Base-by-base conservation (phyloP, 1,140 invertebrate genomes). In the Amyelois transitella region DNA sequence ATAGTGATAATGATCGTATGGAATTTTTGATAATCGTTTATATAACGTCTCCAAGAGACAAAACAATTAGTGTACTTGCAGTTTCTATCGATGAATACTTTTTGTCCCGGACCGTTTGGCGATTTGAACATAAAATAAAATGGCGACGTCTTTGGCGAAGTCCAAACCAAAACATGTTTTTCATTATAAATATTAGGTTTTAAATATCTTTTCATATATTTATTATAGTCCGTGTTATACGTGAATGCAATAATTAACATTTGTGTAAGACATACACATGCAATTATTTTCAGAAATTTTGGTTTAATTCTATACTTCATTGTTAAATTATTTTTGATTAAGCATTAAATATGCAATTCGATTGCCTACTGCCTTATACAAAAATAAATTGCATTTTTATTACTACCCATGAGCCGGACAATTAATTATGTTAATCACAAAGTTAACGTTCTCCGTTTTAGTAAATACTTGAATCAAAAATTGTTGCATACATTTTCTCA, bases 81-180 rank as follows among this genome's bases (percentile, higher is more conserved):
- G 6, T 72, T 67, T 19, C 62, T 65, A 0, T 69, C 58, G 6
- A 70, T 69, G 49, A 81, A 84, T 1, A 55, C 62, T 22, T 64
- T 17, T 44, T 60, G 75, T 8, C 77, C 79, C 25, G 60, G n/a
- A 8, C 75, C 74, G n/a, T n/a, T n/a, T n/a, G n/a, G n/a, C n/a
- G n/a, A n/a, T n/a, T n/a, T n/a, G n/a, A n/a, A n/a, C 75, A 81
- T 74, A 25, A 74, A 75, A 4, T 72, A 60, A 51, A 77, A 78
- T 1, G 78, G 75, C 5, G 71, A 61, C 47, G 51, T 76, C 44
- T 50, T 61, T 0, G 70, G 47, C 1, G 66, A 72, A 6, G 79
- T 82, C 77, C 79, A 85, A 45, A 60, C 66, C 18, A 83, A 64
- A 53, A 83, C 78, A 44, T 80, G 78, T 60, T 83, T 83, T 12